phyloP scores from a whole-genome alignment of 2,113 vertebrate genomes.

The Octodon degus region DNA sequence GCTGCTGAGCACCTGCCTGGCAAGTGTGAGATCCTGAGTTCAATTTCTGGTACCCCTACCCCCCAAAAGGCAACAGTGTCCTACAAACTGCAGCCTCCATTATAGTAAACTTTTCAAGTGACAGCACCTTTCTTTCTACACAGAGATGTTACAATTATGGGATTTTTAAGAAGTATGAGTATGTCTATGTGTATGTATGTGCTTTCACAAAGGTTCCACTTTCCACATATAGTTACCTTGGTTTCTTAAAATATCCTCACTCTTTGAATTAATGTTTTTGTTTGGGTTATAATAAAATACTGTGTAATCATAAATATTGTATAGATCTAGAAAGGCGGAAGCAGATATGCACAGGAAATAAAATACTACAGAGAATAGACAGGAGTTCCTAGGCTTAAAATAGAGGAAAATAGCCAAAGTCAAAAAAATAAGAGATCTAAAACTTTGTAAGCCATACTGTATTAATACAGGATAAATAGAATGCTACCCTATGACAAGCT shows the following conservation, averaged over 20 bases:
- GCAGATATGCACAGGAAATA: constrained; percentile 27
- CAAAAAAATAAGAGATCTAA: constrained; percentile 40
- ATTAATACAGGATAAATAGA: neutral
- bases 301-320: neutral
- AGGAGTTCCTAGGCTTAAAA: constrained; percentile 3
- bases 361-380: constrained; percentile 25
- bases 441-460: neutral
- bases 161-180: neutral
- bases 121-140: constrained; percentile 55
- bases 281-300: constrained; percentile 57
- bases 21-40: too few species aligned
- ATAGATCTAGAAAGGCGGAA: neutral
- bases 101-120: constrained; percentile 65
- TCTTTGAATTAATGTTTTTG: constrained; percentile 40
- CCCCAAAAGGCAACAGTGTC: neutral
- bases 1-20: too few species aligned
- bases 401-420: constrained; percentile 9
- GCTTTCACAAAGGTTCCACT: neutral
- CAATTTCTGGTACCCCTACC: too few species aligned
- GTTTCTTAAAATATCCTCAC: constrained; percentile 4
- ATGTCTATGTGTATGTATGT: neutral
- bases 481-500: neutral
- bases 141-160: constrained; percentile 20
- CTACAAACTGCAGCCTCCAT: neutral
- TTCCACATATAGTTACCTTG: constrained; percentile 17